Base-by-base conservation (phyloP, 1,140 invertebrate species). In the Penaeus indicus region DNA sequence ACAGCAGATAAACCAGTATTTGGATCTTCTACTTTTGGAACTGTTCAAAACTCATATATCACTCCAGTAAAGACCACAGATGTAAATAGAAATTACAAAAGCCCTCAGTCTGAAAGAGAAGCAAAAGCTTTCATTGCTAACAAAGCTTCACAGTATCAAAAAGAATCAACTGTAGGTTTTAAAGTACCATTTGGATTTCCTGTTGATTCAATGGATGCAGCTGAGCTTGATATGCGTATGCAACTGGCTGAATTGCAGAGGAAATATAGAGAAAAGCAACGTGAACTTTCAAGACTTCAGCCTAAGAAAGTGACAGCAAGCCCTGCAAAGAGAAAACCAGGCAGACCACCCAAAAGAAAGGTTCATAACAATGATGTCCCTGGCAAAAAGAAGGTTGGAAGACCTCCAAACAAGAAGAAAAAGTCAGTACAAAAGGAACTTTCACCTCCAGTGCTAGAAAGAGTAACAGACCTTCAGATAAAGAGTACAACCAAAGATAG, bases 41-140 rank as follows among this genome's bases (percentile, higher is more conserved):
- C 32, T 25, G 4, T 84, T 69, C 61, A 62, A 21, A 84, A 67
- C 69, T 32, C 84, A 22, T 86, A 62, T 60, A 83, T 47, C 47
- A 83, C 80, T 21, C 80, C 86, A 16, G 80, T 83, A 22, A 83
- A 88, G 60, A 42, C 69, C 18, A 32, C 80, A 18, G 86, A 88
- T 77, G 81, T 84, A 25, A 84, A 67, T 64, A 83, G 87, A 25
- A 88, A 84, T 84, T 88, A 88, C 54, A 88, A 88, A 67, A 88
- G 87, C 60, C 87, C 87, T 10, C 42, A 88, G 75, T 84, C 81
- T 47, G 81, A 88, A 42, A 80, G 87, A 32, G 87, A 88, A 32
- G 87, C 87, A 75, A 88, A 84, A 69, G 81, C 81, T 19, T 88
- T 88, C n/a, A 88, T 88, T 67, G 87, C 87, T 47, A 88, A 72